Base-by-base conservation (phyloP, 2,797 vertebrate species). In the Lutjanus campechanus region DNA sequence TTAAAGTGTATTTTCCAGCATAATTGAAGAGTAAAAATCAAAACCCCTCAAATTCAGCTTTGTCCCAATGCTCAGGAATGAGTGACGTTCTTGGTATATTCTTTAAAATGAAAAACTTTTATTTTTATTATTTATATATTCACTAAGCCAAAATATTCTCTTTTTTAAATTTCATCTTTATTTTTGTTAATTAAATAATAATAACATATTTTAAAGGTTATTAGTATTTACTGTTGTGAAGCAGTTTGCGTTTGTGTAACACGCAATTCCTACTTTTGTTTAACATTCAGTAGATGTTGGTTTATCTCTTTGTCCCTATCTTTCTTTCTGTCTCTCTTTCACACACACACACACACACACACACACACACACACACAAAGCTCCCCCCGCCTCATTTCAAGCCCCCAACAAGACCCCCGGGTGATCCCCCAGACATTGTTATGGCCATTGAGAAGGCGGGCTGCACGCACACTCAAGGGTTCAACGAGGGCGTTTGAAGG, bases 401-500 rank as follows among this genome's bases (percentile, higher is more conserved):
- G 71, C 61, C 73, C 70, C 66, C 65, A 76, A 68, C 67, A 59
- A 73, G 75, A 70, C 78, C 81, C 80, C 53, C 4, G 56, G 80
- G 66, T 86, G 74, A 87, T 85, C 68, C 25, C 29, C 20, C 73
- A 90, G 81, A 90, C 89, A 88, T 84, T 85, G 92, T 90, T 63
- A 25, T 40, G 19, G 67, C 80, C 86, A 67, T 46, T 68, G 64
- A 81, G 76, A 64, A 68, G 86, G 88, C 77, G 86, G 86, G 77
- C 8, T 70, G 44, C 67, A 54, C 73, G 63, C 77, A 81, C 64
- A 82, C 44, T 55, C 56, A 1, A 1, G 79, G 82, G 92, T 92
- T 93, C 91, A 92, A 50, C 8, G 81, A 84, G 92, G 70, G 68
- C 90, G 10, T 90, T 75, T 8, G 22, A 77, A 69, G 86, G 85